Base-by-base conservation (phyloP, 1,140 invertebrate genomes). In the Bilobella aurantiaca region DNA sequence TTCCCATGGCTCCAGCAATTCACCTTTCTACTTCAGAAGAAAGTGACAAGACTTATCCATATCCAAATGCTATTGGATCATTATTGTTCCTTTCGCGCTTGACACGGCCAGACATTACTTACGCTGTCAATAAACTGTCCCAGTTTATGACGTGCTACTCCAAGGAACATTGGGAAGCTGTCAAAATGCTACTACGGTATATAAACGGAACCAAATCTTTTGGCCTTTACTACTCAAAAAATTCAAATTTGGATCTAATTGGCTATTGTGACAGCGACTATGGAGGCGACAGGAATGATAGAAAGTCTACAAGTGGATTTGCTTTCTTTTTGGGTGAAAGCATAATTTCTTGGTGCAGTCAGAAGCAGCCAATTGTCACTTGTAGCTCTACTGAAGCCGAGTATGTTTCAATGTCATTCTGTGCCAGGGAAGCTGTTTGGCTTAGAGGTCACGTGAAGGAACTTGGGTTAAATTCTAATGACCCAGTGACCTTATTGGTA, bases 31-130 rank as follows among this genome's bases (percentile, higher is more conserved):
- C 34, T 42, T 42, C 34, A 8, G 8, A 18, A 18, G 18, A 42
- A 42, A 12, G 8, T 42, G 34, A 42, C 18, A 42, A 42, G 8
- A 12, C 53, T 21, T 12, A 61, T 12, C 71, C 74, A 76, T 70
- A 76, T 70, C 66, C 73, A 67, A 32, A 78, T 71, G 72, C 75
- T 69, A 61, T 79, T 28, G 77, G 76, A 27, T 69, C 70, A 16
- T 67, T 82, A 16, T 75, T 79, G 72, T 81, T 80, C 71, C 60
- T 81, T 14, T 59, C 74, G 16, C 66, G 76, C n/a, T 66, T 71
- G 0, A 80, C 78, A 18, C 61, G 80, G 28, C 80, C 79, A 57
- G 80, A 81, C 69, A 78, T 81, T 25, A 65, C 76, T 1, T 79
- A 69, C 73, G 73, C 77, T 31, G 77, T 80, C 0, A 76, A 73